Conservation (phyloP, 2,888 invertebrate genomes). For the Oxystoma pomonae region DNA sequence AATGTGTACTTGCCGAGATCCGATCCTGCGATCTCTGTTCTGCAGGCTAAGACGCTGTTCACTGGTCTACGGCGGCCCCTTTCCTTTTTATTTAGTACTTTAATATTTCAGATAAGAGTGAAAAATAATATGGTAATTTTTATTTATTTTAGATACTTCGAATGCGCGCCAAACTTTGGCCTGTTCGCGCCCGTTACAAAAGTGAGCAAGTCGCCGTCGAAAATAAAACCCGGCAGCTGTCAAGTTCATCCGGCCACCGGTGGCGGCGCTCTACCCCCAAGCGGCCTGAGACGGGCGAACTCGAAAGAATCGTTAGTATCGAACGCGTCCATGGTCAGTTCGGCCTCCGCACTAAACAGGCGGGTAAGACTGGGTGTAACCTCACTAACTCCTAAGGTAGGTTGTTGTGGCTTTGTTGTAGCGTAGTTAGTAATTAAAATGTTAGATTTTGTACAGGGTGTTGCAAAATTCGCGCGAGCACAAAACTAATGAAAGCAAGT, state of each 20-base stretch:
- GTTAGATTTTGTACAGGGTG: slow-evolving; percentile 13
- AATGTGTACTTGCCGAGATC: too few species aligned
- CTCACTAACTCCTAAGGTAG: slow-evolving; percentile 62
- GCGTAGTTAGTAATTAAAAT: slow-evolving; percentile 2
- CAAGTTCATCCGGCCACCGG: slow-evolving; percentile 56
- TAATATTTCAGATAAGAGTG: too few species aligned
- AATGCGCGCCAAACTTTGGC: slow-evolving; percentile 85
- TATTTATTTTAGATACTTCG: too few species aligned
- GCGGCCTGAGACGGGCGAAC: slow-evolving; percentile 65
- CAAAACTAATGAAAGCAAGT: too few species aligned
- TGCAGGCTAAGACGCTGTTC: too few species aligned
- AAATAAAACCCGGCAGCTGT: slow-evolving; percentile 60
- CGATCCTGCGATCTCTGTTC: too few species aligned
- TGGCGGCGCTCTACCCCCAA: too few species aligned
- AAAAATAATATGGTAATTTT: too few species aligned
- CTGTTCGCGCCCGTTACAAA: slow-evolving; percentile 91
- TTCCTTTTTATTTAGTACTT: too few species aligned
- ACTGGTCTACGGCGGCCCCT: too few species aligned
- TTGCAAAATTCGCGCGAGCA: too few species aligned
- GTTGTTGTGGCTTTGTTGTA: too few species aligned
- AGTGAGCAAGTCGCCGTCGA: slow-evolving; percentile 81
- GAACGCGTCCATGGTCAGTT: slow-evolving; percentile 47
- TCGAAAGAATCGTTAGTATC: slow-evolving; percentile 83
- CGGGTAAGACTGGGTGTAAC: slow-evolving; percentile 77
- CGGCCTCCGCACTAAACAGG: slow-evolving; percentile 53